Percentiles rank a stretch among this genome's conserved stretches.
phyloP scores from a whole-genome alignment of 2,113 vertebrate species.

The Tachysurus vachellii region DNA sequence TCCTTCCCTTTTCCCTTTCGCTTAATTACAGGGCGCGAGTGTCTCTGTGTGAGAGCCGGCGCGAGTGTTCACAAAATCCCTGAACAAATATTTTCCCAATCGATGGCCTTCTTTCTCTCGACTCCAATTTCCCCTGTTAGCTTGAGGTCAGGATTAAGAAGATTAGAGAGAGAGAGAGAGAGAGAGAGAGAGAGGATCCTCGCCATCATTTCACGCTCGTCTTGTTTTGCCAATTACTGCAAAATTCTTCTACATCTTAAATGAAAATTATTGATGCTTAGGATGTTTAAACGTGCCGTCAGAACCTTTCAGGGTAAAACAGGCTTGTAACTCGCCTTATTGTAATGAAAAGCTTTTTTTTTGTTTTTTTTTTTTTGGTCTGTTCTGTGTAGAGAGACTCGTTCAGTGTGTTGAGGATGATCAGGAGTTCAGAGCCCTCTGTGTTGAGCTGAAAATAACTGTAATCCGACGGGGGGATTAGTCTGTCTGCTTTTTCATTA shows the following conservation, averaged over 20 bases:
- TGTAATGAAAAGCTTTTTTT: neutral
- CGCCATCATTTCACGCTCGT: constrained; percentile 9
- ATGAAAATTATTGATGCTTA: neutral
- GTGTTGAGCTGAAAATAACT: neutral
- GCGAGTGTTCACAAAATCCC: neutral
- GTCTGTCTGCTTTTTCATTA: constrained; percentile 5
- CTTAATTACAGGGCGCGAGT: neutral
- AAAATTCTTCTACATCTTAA: neutral
- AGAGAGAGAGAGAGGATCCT: neutral
- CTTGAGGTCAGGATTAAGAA: constrained; percentile 20
- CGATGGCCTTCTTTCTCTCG: constrained; percentile 17
- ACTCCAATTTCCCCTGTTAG: neutral
- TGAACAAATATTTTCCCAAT: constrained; percentile 28
- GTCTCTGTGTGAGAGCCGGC: neutral
- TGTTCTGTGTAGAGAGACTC: neutral
- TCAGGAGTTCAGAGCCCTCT: neutral
- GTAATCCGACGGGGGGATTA: constrained; percentile 7
- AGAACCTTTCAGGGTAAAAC: neutral
- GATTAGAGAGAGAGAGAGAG: neutral
- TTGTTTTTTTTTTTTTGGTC: neutral
- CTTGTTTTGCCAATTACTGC: neutral
- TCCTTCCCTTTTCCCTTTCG: neutral
- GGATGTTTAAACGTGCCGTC: neutral
- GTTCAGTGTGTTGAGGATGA: neutral
- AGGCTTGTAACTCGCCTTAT: neutral